Conservation (phyloP, 2,888 invertebrate genomes). For the Pogonocherus hispidulus region DNA sequence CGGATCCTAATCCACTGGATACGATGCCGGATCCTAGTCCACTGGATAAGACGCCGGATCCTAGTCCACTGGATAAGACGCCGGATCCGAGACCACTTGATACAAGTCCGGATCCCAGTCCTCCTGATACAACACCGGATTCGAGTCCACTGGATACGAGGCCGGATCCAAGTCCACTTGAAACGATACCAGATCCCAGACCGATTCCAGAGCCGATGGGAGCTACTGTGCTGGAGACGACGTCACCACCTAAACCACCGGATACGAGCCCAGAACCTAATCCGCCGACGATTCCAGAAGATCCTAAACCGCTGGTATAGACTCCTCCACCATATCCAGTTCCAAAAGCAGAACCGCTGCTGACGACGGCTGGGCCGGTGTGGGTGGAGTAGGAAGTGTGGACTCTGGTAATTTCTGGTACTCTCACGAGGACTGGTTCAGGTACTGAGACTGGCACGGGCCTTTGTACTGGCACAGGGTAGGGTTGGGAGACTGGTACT, state of each 20-base stretch:
- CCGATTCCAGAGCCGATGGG: neutral
- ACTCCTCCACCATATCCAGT: neutral
- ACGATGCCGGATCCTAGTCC: neutral
- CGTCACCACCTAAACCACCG: neutral
- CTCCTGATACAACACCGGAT: neutral
- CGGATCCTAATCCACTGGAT: slow-evolving; percentile 2
- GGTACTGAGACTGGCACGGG: slow-evolving; percentile 54
- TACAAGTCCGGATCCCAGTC: neutral
- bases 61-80: neutral
- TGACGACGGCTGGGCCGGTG: neutral
- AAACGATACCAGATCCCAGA: neutral
- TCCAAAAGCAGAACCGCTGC: neutral
- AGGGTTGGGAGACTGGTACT: slow-evolving; percentile 55
- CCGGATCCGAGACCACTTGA: slow-evolving; percentile 7
- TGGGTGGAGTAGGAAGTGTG: slow-evolving; percentile 26
- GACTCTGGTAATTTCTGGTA: slow-evolving; percentile 47
- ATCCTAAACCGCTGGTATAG: slow-evolving; percentile 4
- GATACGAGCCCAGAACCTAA: neutral
- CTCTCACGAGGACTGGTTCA: slow-evolving; percentile 54
- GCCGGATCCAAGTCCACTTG: neutral
- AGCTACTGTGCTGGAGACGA: neutral
- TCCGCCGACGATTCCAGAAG: neutral
- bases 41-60: neutral
- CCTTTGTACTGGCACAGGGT: slow-evolving; percentile 47
- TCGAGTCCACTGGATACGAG: neutral